A percentile compares a stretch with the other conserved stretches of the same genome.
These are phyloP conservation scores for Drosophila kanekoi DNA, from an alignment of 2,888 invertebrate genomes.

Conservation along the genomic window DNA sequence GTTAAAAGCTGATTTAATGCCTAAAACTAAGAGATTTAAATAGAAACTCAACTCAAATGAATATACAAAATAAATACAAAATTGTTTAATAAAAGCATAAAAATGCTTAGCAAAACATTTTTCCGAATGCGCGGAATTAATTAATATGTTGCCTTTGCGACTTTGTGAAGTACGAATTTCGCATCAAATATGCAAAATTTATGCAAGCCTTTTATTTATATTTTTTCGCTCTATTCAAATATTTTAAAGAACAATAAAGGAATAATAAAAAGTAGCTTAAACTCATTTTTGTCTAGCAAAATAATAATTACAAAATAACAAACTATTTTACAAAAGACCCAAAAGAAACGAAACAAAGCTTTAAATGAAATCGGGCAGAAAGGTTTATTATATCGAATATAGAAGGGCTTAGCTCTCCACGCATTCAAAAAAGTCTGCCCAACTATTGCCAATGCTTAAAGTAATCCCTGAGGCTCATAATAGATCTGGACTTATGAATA, in stretches of 20 bases:
- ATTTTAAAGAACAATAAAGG: no score
- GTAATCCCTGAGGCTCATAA: no score
- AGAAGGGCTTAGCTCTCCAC: no score
- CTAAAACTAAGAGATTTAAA: neutral
- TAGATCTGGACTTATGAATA: neutral
- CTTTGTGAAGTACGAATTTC: neutral
- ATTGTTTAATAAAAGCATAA: neutral
- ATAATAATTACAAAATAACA: no score
- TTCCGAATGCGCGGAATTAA: neutral
- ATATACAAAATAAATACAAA: neutral
- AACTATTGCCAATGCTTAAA: no score
- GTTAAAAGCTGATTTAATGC: conserved; percentile 24
- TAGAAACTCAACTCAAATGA: neutral
- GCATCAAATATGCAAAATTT: neutral
- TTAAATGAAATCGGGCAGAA: no score
- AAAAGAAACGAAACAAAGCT: no score
- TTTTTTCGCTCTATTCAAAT: neutral
- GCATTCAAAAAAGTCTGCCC: no score
- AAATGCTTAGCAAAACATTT: neutral
- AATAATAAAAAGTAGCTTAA: no score
- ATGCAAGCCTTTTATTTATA: neutral
- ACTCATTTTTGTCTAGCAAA: no score
- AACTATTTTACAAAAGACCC: no score
- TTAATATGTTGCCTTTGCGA: neutral
- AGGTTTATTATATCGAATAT: no score